These are phyloP conservation scores for Argyrosomus japonicus DNA, from an alignment of 2,113 vertebrate species.

Conservation along the genomic window DNA sequence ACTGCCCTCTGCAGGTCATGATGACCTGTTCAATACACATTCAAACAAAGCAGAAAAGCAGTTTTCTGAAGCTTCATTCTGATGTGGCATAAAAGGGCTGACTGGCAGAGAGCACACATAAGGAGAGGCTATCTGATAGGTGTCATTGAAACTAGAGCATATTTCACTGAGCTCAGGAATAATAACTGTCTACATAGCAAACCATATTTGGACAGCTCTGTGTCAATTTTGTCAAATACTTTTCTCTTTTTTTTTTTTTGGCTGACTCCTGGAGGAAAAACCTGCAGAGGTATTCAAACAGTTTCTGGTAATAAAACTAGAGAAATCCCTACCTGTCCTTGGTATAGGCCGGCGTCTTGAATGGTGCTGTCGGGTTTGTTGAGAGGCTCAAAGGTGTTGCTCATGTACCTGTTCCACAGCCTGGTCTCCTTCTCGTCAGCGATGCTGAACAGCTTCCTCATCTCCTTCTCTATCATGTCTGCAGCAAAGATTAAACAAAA, in stretches of 20 bases:
- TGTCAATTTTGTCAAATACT: background rate
- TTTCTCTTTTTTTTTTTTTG: background rate
- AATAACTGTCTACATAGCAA: constrained; percentile 1
- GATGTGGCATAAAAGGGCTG: background rate
- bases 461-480: constrained; percentile 98
- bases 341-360: constrained; percentile 97
- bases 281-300: background rate
- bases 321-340: constrained; percentile 92
- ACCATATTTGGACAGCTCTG: constrained; percentile 1
- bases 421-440: constrained; percentile 96
- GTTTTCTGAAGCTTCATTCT: background rate
- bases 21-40: background rate
- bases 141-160: background rate
- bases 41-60: background rate
- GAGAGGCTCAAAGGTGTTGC: constrained; percentile 98
- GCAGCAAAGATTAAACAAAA: background rate
- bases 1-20: constrained; percentile 34
- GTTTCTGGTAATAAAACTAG: background rate
- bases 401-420: constrained; percentile 99
- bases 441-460: constrained; percentile 98
- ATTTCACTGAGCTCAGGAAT: constrained; percentile 31
- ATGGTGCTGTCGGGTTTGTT: constrained; percentile 99
- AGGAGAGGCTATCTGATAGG: background rate
- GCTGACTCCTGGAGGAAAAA: background rate
- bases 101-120: constrained; percentile 13